Evolutionary conservation across 2,888 invertebrate genomes (phyloP).

Genomic region (Halictus quadricinctus): DNA sequence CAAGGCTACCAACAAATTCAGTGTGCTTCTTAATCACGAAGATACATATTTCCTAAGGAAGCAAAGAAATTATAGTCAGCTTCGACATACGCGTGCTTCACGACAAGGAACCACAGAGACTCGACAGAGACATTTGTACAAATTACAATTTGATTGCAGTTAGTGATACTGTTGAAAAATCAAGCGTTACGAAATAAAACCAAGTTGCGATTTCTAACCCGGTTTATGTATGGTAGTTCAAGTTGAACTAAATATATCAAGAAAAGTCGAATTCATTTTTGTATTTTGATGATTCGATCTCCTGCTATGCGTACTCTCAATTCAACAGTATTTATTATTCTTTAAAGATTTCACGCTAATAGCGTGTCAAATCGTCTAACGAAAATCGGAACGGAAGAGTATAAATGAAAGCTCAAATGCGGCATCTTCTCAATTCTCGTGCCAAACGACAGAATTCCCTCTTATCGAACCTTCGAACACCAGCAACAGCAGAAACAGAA

Average conservation of each 20-base stretch:
- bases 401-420: conserved; percentile 60
- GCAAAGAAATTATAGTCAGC: conserved; percentile 35
- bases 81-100: conserved; percentile 54
- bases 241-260: conserved; percentile 25
- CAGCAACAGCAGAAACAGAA: background rate
- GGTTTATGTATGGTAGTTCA: conserved; percentile 27
- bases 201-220: conserved; percentile 34
- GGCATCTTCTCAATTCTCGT: conserved; percentile 41
- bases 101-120: conserved; percentile 36
- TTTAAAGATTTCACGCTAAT: conserved; percentile 34
- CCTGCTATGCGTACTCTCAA: conserved; percentile 36
- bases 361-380: conserved; percentile 38
- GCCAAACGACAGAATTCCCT: conserved; percentile 36
- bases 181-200: conserved; percentile 34
- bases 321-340: conserved; percentile 6
- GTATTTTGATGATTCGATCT: conserved; percentile 27
- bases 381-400: conserved; percentile 41
- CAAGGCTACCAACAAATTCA: conserved; percentile 49
- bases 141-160: conserved; percentile 25
- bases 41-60: conserved; percentile 44
- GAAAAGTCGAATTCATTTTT: conserved; percentile 24
- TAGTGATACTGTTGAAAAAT: conserved; percentile 25
- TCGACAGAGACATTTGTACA: conserved; percentile 25
- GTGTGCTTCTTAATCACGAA: conserved; percentile 37
- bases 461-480: conserved; percentile 24